Conservation (phyloP, 2,888 invertebrate genomes). For the Temnothorax unifasciatus region DNA sequence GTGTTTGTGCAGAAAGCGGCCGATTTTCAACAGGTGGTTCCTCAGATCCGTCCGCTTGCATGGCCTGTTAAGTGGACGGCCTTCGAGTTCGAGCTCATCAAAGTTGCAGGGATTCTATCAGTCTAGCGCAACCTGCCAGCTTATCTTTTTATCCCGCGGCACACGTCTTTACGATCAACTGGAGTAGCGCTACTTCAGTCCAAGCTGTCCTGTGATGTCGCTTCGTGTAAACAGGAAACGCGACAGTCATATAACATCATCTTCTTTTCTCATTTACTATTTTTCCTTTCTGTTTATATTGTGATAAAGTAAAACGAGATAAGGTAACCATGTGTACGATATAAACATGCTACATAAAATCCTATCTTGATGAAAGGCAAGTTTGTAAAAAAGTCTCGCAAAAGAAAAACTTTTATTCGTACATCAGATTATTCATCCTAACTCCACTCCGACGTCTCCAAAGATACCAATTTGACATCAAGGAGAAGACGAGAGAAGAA, state of each 20-base stretch:
- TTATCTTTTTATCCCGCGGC: slow-evolving; percentile 2
- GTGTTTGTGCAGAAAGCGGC: slow-evolving; percentile 39
- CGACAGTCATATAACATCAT: not conserved
- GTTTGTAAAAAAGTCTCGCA: not conserved
- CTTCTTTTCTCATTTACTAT: not conserved
- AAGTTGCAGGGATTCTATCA: slow-evolving; percentile 17
- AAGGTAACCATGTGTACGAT: too few species aligned
- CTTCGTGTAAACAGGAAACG: not conserved
- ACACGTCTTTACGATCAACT: not conserved
- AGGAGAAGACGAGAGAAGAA: not conserved
- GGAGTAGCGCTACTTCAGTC: not conserved
- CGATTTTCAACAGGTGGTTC: slow-evolving; percentile 72
- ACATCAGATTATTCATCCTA: not conserved
- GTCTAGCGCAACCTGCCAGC: not conserved
- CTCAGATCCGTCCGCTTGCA: not conserved
- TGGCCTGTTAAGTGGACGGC: not conserved
- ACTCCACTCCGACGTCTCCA: not conserved
- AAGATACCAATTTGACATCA: not conserved
- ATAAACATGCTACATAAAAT: not conserved
- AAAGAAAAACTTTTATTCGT: not conserved
- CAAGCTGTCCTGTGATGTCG: not conserved
- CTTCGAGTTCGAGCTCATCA: not conserved
- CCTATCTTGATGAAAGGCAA: not conserved
- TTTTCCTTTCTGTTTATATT: not conserved
- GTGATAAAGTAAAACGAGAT: not conserved